phyloP scores from a whole-genome alignment of 2,888 invertebrate genomes.

The Caenorhabditis japonica region DNA sequence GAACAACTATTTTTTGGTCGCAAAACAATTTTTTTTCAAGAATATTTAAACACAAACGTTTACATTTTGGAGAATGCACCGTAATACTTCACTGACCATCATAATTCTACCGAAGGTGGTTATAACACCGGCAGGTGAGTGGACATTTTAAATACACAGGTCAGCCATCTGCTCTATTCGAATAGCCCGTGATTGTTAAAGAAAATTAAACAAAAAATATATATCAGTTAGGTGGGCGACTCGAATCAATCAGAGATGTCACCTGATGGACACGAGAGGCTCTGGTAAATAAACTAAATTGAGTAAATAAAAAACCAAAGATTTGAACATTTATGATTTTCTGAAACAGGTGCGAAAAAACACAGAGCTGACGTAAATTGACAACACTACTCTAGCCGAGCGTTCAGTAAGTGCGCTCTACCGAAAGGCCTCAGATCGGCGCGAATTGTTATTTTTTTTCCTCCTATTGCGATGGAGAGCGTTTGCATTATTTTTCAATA shows the following conservation, averaged over 20 bases:
- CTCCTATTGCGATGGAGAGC: neutral
- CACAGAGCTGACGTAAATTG: no score
- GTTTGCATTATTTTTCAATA: no score
- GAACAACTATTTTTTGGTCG: slow-evolving; percentile 34
- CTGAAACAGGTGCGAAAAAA: no score
- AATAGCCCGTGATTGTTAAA: no score
- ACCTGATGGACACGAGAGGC: slow-evolving; percentile 2
- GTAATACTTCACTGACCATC: slow-evolving; percentile 15
- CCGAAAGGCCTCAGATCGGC: neutral
- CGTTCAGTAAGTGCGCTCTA: neutral
- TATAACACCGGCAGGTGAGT: slow-evolving; percentile 31
- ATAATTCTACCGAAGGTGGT: slow-evolving; percentile 27
- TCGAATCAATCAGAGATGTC: slow-evolving; percentile 6
- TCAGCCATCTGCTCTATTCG: no score
- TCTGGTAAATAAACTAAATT: no score
- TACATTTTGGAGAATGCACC: neutral
- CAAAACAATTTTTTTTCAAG: neutral
- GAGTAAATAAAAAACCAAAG: no score
- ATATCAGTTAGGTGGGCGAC: slow-evolving; percentile 8
- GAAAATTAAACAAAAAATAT: neutral
- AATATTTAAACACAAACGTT: neutral
- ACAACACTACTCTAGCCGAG: no score
- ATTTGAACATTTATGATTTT: no score
- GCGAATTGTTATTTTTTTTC: neutral
- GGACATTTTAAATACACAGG: no score